These are phyloP conservation scores for Brachionus koreanus DNA, from an alignment of 1,140 invertebrate species.

Conservation along the genomic window DNA sequence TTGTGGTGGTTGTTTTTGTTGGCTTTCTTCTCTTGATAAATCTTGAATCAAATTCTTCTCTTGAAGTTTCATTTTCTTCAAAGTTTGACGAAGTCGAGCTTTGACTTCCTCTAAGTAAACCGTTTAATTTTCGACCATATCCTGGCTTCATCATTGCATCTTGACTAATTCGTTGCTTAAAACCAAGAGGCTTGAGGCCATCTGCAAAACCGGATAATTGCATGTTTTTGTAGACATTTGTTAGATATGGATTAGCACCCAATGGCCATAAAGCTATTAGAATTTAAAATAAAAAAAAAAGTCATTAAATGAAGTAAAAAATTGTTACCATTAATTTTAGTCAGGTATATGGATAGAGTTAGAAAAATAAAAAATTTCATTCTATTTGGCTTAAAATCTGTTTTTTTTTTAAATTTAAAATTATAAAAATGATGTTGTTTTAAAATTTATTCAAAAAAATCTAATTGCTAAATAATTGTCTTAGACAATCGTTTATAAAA, in stretches of 20 bases:
- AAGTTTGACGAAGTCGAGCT: neutral
- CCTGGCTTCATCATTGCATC: neutral
- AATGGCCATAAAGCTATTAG: neutral
- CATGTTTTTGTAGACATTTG: neutral
- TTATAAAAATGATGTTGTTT: neutral
- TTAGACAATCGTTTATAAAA: constrained; percentile 55
- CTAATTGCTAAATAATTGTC: constrained; percentile 49
- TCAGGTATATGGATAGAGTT: neutral
- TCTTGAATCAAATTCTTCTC: neutral
- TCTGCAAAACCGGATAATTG: neutral
- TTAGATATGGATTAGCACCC: neutral
- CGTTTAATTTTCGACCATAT: neutral
- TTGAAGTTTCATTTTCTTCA: neutral
- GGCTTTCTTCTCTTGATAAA: neutral
- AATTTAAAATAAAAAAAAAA: neutral
- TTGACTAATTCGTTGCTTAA: neutral
- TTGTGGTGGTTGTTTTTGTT: neutral
- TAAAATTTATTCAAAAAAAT: constrained; percentile 1
- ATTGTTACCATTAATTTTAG: neutral
- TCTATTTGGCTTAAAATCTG: too few species aligned
- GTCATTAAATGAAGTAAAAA: neutral
- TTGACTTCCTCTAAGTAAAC: neutral
- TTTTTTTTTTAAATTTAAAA: neutral
- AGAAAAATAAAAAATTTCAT: neutral
- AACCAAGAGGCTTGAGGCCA: neutral